Percentiles rank a stretch among this genome's conserved stretches.
Evolutionary conservation across 2,888 invertebrate species (phyloP).

Genomic region (Allolobophora icterica): DNA sequence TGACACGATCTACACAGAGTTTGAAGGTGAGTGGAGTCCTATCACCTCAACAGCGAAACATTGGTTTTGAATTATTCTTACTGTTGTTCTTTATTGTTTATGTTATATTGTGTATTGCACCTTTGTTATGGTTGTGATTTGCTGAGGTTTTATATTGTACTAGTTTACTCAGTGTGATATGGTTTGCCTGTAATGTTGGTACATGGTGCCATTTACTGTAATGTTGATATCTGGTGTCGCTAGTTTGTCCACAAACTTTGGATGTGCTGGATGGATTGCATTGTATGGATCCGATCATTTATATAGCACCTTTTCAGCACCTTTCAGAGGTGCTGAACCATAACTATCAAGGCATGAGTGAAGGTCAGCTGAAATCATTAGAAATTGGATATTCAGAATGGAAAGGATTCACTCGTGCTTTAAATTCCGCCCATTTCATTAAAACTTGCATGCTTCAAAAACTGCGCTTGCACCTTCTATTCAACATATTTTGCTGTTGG

Average conservation of each 20-base stretch:
- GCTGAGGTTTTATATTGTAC: background rate
- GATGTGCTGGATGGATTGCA: background rate
- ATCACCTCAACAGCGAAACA: background rate
- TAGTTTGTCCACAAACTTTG: background rate
- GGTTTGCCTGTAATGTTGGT: background rate
- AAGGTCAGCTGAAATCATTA: background rate
- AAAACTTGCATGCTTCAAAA: background rate
- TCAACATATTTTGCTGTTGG: background rate
- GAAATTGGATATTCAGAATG: background rate
- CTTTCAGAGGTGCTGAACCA: background rate
- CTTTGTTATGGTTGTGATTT: background rate
- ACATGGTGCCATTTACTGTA: background rate
- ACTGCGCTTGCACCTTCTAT: background rate
- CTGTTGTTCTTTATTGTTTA: background rate
- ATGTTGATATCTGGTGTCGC: no score
- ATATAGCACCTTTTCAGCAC: background rate
- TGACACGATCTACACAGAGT: conserved; percentile 70
- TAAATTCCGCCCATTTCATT: background rate
- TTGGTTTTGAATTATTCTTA: background rate
- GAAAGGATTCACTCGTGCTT: background rate
- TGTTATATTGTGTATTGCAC: background rate
- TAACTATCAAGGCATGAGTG: background rate
- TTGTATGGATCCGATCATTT: background rate
- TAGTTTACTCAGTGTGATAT: background rate
- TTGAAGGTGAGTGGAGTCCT: conserved; percentile 68